Evolutionary conservation across 1,140 invertebrate genomes (phyloP), one percentile per base, ranked within the genome.

Genomic region (Lordiphosa collinella): DNA sequence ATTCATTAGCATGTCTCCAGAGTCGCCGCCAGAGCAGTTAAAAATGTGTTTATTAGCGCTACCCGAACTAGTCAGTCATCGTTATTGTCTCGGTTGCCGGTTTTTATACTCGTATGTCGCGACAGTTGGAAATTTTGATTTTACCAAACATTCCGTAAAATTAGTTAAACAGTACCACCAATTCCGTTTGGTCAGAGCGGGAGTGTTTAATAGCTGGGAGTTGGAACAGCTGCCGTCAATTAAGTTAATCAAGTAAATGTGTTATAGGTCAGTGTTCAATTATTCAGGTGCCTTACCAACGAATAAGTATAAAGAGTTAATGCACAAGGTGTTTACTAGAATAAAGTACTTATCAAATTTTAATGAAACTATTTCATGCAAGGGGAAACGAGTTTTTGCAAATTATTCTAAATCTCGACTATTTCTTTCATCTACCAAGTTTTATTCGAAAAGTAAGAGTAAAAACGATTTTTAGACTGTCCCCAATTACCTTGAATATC

Each of bases 41-140:
- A 43, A 55, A 67, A 65, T 70, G 71, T 75, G 71, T 69, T 76
- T 75, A 75, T 75, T 70, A 55, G 48, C 47, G 72, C 60, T 57
- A 62, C 48, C 41, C 62, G 61, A 67, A 72, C 62, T 76, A 72
- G 73, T 67, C 73, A 67, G 74, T 78, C 74, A 78, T 29, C 7
- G 25, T 29, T 29, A 29, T 29, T 29, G 25, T 29, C 7, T 29
- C 25, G 25, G 25, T 29, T 73, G 71, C 54, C 44, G 41, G 50
- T 72, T 59, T 65, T 43, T 22, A 12, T 46, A 29, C 25, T 29
- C 25, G 25, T 35, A 56, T 49, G 73, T 78, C 70, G 70, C 70
- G 70, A 50, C 71, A 53, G 32, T 37, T 74, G 74, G 74, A 57
- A 57, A 53, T 72, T 67, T 59, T 46, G 56, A 69, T 55, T 41